Percentiles rank a stretch among this genome's conserved stretches.
phyloP scores from a whole-genome alignment of 35 echinoderm and acorn worm genomes.

The Eucidaris tribuloides region DNA sequence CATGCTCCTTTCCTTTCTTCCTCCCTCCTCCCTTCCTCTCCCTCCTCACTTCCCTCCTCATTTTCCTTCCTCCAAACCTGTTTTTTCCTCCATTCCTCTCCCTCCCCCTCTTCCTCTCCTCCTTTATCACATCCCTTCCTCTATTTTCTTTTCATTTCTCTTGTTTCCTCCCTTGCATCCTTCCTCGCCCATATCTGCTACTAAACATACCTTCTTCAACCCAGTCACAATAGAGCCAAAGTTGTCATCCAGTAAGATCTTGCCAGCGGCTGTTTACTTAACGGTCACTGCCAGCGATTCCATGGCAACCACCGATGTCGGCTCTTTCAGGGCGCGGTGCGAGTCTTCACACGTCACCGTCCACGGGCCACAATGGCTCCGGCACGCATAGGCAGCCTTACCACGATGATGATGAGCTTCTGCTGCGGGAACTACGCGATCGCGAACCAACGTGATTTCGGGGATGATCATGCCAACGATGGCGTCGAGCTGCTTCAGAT shows the following conservation, averaged over 20 bases:
- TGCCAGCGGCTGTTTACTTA: conserved; percentile 89
- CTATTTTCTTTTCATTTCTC: no score
- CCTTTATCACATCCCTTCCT: no score
- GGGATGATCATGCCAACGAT: conserved; percentile 63
- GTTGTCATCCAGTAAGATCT: conserved; percentile 80
- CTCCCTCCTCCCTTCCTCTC: no score
- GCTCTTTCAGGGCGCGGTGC: conserved; percentile 90
- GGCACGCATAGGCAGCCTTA: conserved; percentile 83
- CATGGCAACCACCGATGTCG: conserved; percentile 92
- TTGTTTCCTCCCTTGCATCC: no score
- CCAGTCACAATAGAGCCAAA: conserved; percentile 95
- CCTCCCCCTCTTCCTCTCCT: no score
- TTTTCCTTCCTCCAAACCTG: no score
- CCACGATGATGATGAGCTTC: conserved; percentile 90
- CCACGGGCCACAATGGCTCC: conserved; percentile 68
- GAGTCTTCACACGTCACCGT: conserved; percentile 87
- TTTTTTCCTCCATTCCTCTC: no score
- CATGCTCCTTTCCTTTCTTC: no score
- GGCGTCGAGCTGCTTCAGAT: conserved; percentile 22
- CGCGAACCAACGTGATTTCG: conserved; percentile 91
- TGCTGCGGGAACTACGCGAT: conserved; percentile 93
- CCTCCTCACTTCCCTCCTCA: no score
- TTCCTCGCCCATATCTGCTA: no score
- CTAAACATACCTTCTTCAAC: conserved; percentile 84
- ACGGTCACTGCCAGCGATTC: conserved; percentile 92